Evolutionary conservation across 2,797 vertebrate species (phyloP).

Genomic region (Hyperoplus immaculatus): DNA sequence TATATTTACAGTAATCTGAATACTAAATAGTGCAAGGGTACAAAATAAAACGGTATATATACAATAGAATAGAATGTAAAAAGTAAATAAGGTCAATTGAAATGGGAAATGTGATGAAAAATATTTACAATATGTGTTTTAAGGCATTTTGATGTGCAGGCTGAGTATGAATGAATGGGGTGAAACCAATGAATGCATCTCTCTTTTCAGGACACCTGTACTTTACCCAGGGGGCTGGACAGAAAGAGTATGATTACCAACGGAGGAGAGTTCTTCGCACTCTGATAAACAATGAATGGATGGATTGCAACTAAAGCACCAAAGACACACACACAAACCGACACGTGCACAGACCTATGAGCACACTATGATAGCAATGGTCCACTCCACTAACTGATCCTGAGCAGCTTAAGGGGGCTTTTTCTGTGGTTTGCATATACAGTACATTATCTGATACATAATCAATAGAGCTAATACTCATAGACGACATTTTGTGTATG

Average conservation of each 20-base stretch:
- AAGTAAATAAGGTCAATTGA: too few species aligned
- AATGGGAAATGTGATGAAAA: too few species aligned
- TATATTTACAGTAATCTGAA: too few species aligned
- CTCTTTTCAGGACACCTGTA: conserved; percentile 75
- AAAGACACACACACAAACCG: not conserved
- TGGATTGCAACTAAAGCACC: conserved; percentile 75
- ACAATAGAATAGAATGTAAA: too few species aligned
- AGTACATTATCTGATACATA: not conserved
- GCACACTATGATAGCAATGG: not conserved
- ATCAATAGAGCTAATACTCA: not conserved
- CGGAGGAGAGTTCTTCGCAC: conserved; percentile 52
- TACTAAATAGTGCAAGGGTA: too few species aligned
- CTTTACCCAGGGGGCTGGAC: conserved; percentile 73
- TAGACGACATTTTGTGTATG: not conserved
- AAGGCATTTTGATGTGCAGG: too few species aligned
- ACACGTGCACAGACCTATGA: not conserved
- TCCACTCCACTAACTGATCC: not conserved
- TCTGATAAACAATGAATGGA: conserved; percentile 76
- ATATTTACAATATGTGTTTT: too few species aligned
- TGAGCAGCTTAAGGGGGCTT: not conserved
- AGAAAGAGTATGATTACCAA: conserved; percentile 74
- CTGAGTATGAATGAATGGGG: not conserved
- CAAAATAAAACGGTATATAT: too few species aligned
- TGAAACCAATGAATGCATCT: not conserved
- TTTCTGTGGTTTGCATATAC: not conserved